These are phyloP conservation scores for Corbicula japonica DNA, from an alignment of 2,888 invertebrate species.

Conservation along the genomic window DNA sequence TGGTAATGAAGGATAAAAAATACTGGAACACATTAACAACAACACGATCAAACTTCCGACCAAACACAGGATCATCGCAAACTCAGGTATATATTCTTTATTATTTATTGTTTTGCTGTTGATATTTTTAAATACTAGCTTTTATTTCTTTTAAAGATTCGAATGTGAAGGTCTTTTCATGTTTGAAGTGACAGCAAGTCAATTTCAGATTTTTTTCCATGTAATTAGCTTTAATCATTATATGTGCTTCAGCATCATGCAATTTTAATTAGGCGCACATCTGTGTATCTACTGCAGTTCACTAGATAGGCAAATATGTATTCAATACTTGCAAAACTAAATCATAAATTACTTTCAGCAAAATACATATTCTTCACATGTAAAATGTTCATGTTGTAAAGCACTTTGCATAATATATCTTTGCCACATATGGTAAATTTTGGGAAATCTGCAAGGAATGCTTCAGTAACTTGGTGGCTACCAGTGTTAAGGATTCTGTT, in stretches of 20 bases:
- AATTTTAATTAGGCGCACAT: too few species aligned
- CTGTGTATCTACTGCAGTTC: too few species aligned
- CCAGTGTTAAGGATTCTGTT: too few species aligned
- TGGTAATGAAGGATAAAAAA: slow-evolving; percentile 54
- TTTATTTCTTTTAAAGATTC: slow-evolving; percentile 1
- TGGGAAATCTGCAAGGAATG: not conserved
- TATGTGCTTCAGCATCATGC: too few species aligned
- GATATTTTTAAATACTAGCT: not conserved
- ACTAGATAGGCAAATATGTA: too few species aligned
- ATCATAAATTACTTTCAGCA: too few species aligned
- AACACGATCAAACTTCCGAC: slow-evolving; percentile 67
- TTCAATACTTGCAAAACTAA: too few species aligned
- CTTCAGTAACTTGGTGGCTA: not conserved
- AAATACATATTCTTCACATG: too few species aligned
- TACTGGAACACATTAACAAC: slow-evolving; percentile 67
- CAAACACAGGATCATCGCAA: slow-evolving; percentile 56
- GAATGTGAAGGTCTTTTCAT: too few species aligned
- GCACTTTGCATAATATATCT: slow-evolving; percentile 8
- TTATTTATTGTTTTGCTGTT: not conserved
- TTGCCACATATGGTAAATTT: not conserved
- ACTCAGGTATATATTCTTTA: slow-evolving; percentile 49
- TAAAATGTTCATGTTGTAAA: not conserved
- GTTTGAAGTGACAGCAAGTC: too few species aligned
- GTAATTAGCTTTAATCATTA: too few species aligned
- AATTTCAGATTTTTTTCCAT: too few species aligned